Base-by-base conservation (phyloP, 2,797 vertebrate genomes). In the Garrulus glandarius region DNA sequence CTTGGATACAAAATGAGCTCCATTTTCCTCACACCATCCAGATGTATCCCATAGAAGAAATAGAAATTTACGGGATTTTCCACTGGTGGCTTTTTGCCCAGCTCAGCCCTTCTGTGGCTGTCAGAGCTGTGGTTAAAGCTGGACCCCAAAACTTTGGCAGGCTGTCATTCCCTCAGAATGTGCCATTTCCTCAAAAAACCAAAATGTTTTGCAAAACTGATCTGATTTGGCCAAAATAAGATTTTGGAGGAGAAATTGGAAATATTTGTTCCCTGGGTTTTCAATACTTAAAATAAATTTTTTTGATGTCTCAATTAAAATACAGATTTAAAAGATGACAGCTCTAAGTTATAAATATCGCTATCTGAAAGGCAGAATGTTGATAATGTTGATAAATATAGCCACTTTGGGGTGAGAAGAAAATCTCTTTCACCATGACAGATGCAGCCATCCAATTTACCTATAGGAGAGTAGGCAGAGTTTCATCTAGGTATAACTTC, bases 1-100 rank as follows among this genome's bases (percentile, higher is more conserved):
- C 76, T 67, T 88, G 79, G 83, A 93, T 90, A 93, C 85, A 82
- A 93, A 93, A 70, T 47, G 41, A 94, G 82, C 30, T 96, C 70
- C 55, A 1, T 88, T 96, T 96, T 93, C 80, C 74, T 84, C 56
- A 77, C 44, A 34, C 26, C 3, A 3, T 47, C 59, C 74, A 92
- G 80, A 93, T 65, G 83, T 79, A 82, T 82, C 83, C 76, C 60
- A 32, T 15, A 32, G 77, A 95, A 96, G 84, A 92, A 96, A 76
- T 2, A 81, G 92, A 87, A 92, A 74, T 74, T 72, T 64, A 37
- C 0, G 1, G 70, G 83, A 83, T 91, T 97, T 96, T 93, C 91
- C 87, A 68, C 46, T 24, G 15, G 23, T 77, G 93, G 90, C 71
- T 0, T 79, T 90, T 88, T 83, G 86, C 87, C 80, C 41, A 44